These are phyloP conservation scores for Calosoma granatense DNA, from an alignment of 1,140 invertebrate genomes.

Conservation along the genomic window DNA sequence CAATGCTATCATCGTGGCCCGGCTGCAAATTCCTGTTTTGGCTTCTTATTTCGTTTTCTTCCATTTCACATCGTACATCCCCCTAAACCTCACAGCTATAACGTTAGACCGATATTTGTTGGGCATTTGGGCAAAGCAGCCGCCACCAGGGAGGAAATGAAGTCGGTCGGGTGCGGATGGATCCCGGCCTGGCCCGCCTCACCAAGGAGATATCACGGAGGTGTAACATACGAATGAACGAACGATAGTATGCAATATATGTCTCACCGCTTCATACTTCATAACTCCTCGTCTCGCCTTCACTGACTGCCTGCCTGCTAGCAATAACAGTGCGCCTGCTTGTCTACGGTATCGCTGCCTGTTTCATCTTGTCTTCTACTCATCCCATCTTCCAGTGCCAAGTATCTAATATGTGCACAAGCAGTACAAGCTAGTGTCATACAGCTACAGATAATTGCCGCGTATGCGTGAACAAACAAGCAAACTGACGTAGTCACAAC, in stretches of 20 bases:
- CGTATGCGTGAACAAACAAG: neutral
- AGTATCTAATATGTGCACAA: neutral
- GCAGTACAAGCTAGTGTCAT: neutral
- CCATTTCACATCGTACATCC: neutral
- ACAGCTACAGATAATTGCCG: neutral
- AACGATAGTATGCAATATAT: neutral
- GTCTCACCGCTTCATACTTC: neutral
- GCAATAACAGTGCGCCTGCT: too few species aligned
- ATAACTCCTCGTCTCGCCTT: neutral
- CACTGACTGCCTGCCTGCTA: neutral
- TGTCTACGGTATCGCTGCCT: too few species aligned
- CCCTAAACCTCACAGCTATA: slow-evolving; percentile 2
- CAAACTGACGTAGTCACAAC: too few species aligned
- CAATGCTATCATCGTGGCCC: neutral
- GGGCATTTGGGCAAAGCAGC: neutral
- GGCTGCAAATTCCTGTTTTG: neutral
- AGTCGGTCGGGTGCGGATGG: neutral
- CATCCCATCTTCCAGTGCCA: too few species aligned
- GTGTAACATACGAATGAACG: neutral
- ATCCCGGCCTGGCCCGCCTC: neutral
- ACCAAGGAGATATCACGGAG: neutral
- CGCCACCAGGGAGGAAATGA: neutral
- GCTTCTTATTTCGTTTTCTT: neutral
- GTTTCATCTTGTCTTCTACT: too few species aligned
- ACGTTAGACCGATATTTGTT: slow-evolving; percentile 5